Percentiles rank a stretch among this genome's conserved stretches.
phyloP scores from a whole-genome alignment of 1,140 invertebrate genomes.

The Uloborus diversus region DNA sequence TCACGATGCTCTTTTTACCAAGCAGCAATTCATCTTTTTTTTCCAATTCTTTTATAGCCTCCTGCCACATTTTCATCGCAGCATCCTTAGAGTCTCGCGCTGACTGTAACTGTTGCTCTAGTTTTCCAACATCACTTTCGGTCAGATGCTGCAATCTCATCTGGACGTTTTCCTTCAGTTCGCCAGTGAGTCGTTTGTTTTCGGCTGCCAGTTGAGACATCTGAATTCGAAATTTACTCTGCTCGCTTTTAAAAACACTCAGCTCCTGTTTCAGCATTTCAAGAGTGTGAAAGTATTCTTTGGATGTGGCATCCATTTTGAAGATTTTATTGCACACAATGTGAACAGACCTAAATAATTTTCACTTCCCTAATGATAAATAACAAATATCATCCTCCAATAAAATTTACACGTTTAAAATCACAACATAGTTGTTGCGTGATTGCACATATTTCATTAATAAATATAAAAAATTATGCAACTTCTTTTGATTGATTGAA shows the following conservation, averaged over 20 bases:
- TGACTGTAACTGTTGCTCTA: not conserved
- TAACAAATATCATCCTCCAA: too few species aligned
- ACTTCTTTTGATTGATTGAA: too few species aligned
- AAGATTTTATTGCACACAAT: too few species aligned
- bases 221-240: conserved; percentile 9
- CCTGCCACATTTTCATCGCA: conserved; percentile 40
- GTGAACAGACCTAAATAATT: too few species aligned
- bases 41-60: conserved; percentile 12
- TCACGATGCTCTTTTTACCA: conserved; percentile 24
- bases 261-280: conserved; percentile 15
- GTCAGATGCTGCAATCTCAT: not conserved
- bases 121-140: not conserved
- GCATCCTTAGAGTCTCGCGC: conserved; percentile 4
- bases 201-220: conserved; percentile 21
- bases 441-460: too few species aligned
- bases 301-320: conserved; percentile 20
- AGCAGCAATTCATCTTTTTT: conserved; percentile 9
- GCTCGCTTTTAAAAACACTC: not conserved
- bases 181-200: conserved; percentile 12
- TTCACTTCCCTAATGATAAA: too few species aligned
- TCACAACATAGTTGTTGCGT: too few species aligned
- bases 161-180: conserved; percentile 18
- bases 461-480: too few species aligned
- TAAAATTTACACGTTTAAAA: too few species aligned
- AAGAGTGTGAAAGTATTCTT: conserved; percentile 31